Percentiles rank a stretch among this genome's conserved stretches.
phyloP scores from a whole-genome alignment of 2,113 vertebrate species.

The Pelvicachromis taeniatus region DNA sequence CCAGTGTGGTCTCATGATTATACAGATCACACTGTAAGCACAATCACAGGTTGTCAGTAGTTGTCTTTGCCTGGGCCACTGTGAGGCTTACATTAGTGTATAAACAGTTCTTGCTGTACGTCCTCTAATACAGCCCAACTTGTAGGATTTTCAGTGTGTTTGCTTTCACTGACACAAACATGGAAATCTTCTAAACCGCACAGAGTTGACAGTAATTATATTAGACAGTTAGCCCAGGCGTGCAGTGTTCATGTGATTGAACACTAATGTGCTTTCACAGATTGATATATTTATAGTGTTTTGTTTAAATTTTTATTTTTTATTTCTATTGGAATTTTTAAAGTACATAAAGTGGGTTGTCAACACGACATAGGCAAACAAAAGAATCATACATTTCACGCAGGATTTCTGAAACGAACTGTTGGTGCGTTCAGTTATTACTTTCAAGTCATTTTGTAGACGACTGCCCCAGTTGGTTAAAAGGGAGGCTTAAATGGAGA shows the following conservation, averaged over 20 bases:
- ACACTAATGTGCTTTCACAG: not conserved
- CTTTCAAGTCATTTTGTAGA: not conserved
- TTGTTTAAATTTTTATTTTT: not conserved
- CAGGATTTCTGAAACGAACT: not conserved
- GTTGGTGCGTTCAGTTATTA: not conserved
- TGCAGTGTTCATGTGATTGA: not conserved
- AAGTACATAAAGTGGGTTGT: not conserved
- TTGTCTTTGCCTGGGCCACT: not conserved
- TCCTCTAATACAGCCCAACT: slow-evolving; percentile 8
- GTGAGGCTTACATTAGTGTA: slow-evolving; percentile 1
- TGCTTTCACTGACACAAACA: not conserved
- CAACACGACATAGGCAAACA: no score
- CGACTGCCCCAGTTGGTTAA: not conserved
- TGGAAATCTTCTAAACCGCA: not conserved
- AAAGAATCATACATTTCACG: not conserved
- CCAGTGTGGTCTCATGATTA: slow-evolving; percentile 28
- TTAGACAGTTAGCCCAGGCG: not conserved
- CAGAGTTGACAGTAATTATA: slow-evolving; percentile 1
- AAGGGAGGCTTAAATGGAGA: not conserved
- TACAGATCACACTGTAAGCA: not conserved
- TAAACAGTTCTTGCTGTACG: not conserved
- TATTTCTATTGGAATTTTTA: not conserved
- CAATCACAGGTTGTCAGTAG: slow-evolving; percentile 47
- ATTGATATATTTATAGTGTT: not conserved
- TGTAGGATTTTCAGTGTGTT: not conserved